Evolutionary conservation across 2,888 invertebrate genomes (phyloP), one percentile per base, ranked within the genome.

Genomic region (Sarcophaga rosellei): DNA sequence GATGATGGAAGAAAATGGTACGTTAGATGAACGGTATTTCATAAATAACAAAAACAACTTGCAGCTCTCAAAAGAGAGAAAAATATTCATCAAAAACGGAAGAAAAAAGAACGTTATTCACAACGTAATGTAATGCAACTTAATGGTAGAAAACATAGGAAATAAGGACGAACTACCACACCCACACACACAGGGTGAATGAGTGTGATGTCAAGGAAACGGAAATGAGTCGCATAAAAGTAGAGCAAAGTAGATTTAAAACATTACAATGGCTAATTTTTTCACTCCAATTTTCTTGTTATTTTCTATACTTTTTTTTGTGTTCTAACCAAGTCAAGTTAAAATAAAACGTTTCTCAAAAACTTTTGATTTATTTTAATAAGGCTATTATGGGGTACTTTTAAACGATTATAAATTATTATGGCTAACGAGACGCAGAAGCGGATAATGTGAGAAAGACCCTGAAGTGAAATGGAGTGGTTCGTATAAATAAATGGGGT

Each of bases 211-310:
- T 25, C 63, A 47, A 5, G 20, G 10, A 73, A 23, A 4, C 57
- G 12, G 65, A 74, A 59, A 59, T 72, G 65, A 80, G 66, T 73
- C 25, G 61, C 10, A 20, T 25, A 66, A 45, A 73, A 66, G 73
- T 80, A 68, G 66, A 74, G 53, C 45, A 61, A 74, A 81, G 47
- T 53, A 74, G 47, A 47, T 68, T 81, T 20, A 61, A 35, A 44
- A 25, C 59, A 21, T 61, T 59, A 73, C 47, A 73, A 45, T 73
- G 61, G n/a, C 73, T 66, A 73, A 74, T 70, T 65, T 70, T 10
- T 53, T 17, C 12, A 65, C 4, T 53, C 0, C 1, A 53, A 17
- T 53, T 53, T 53, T 53, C 17, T 53, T 15, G 4, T 53, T 53
- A 3, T 53, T 3, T 53, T 53, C 5, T 53, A 17, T 0, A 15